Conservation (phyloP, 2,113 vertebrate species). For the Labrus mixtus region DNA sequence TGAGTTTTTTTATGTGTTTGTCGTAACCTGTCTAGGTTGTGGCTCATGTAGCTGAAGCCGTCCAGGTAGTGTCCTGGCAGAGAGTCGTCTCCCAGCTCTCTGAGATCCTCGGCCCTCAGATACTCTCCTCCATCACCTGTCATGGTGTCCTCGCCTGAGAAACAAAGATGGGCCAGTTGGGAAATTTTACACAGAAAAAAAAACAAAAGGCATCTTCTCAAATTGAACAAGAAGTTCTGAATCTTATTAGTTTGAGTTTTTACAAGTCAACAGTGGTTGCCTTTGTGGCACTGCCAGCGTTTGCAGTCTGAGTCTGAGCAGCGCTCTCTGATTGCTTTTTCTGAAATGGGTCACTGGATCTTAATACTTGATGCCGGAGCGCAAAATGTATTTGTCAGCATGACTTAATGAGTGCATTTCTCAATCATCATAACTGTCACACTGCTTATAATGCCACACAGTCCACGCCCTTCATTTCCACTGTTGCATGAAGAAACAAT, state of each 20-base stretch:
- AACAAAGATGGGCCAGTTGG: conserved; percentile 7
- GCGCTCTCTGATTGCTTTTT: background rate
- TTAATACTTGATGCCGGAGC: background rate
- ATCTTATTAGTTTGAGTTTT: no score
- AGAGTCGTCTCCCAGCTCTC: conserved; percentile 96
- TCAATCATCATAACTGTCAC: background rate
- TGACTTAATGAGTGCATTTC: background rate
- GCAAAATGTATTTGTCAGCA: background rate
- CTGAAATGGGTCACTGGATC: background rate
- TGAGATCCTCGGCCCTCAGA: conserved; percentile 94
- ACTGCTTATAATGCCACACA: background rate
- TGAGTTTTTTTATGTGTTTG: background rate
- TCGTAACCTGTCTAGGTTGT: conserved; percentile 93
- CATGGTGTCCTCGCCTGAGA: conserved; percentile 95
- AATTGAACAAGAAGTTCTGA: no score
- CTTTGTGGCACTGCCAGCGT: background rate
- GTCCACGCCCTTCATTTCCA: conserved; percentile 28
- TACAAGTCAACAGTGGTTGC: no score
- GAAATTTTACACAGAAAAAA: background rate
- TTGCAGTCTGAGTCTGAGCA: background rate
- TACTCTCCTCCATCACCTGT: conserved; percentile 97
- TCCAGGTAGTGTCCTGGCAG: conserved; percentile 95
- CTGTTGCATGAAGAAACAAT: background rate
- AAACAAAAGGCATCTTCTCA: no score
- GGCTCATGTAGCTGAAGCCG: conserved; percentile 93